phyloP scores from a whole-genome alignment of 2,888 invertebrate species.

The Athetis lepigone region DNA sequence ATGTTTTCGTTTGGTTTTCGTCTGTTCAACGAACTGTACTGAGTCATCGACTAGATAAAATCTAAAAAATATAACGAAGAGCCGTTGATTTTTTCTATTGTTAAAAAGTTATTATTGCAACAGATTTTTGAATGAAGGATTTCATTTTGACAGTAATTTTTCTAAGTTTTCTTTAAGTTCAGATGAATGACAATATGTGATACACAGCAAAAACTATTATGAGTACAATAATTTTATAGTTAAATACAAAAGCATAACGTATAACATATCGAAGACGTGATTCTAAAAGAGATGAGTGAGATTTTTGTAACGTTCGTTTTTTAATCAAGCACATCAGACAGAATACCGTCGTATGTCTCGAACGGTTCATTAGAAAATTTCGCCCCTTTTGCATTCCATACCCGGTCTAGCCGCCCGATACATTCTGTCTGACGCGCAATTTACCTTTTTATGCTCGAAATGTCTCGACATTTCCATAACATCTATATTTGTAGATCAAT shows the following conservation, averaged over 20 bases:
- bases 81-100: no score
- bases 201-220: no score
- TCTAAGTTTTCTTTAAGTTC: not conserved
- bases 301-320: constrained; percentile 23
- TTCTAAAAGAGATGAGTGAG: no score
- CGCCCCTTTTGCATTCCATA: constrained; percentile 8
- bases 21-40: no score
- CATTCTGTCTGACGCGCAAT: constrained; percentile 37
- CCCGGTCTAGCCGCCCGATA: constrained; percentile 24
- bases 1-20: constrained; percentile 9
- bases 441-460: constrained; percentile 34
- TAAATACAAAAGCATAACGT: no score
- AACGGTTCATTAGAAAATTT: constrained; percentile 52
- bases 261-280: no score
- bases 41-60: no score
- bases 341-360: constrained; percentile 5
- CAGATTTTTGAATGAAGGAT: no score
- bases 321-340: constrained; percentile 29
- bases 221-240: not conserved
- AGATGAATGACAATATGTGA: no score
- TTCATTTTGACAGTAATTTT: not conserved
- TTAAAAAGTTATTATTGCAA: no score
- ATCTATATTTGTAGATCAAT: constrained; percentile 15
- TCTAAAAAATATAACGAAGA: no score
- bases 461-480: constrained; percentile 14